Conservation (phyloP, 2,888 invertebrate species). For the Xestobium rufovillosum region DNA sequence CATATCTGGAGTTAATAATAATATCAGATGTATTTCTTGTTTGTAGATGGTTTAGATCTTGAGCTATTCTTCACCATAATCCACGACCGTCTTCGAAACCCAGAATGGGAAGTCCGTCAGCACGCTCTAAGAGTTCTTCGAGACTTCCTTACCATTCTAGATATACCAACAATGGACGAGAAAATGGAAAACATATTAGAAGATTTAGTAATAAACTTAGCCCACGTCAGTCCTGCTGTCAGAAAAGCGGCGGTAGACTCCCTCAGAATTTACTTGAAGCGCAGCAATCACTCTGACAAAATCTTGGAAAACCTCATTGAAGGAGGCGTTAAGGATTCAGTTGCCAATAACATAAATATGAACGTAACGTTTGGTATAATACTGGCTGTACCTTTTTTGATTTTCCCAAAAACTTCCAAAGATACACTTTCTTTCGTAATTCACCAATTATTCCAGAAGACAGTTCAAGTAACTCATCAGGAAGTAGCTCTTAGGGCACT, state of each 20-base stretch:
- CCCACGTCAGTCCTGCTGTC: constrained; percentile 72
- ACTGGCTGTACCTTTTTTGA: constrained; percentile 38
- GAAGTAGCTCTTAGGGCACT: constrained; percentile 62
- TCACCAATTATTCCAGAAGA: constrained; percentile 40
- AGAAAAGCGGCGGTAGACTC: constrained; percentile 73
- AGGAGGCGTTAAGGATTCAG: constrained; percentile 57
- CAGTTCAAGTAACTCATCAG: constrained; percentile 48
- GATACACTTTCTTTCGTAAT: constrained; percentile 31
- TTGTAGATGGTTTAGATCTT: constrained; percentile 51
- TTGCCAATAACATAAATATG: constrained; percentile 39
- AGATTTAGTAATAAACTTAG: constrained; percentile 69
- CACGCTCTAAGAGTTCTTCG: constrained; percentile 73
- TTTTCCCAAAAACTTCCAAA: constrained; percentile 35
- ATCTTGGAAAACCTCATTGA: constrained; percentile 58
- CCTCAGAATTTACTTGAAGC: constrained; percentile 62
- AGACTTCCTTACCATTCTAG: constrained; percentile 69
- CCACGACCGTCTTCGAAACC: constrained; percentile 63
- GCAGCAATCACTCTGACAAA: constrained; percentile 60
- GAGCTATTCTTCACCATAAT: constrained; percentile 62
- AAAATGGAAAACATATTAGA: constrained; percentile 57
- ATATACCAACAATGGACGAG: constrained; percentile 55
- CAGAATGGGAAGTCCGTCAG: constrained; percentile 78
- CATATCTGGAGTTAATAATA: no score
- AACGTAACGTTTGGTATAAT: constrained; percentile 40
- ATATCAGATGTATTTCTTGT: no score